Base-by-base conservation (phyloP, 2,888 invertebrate genomes). In the Caenorhabditis sp. region DNA sequence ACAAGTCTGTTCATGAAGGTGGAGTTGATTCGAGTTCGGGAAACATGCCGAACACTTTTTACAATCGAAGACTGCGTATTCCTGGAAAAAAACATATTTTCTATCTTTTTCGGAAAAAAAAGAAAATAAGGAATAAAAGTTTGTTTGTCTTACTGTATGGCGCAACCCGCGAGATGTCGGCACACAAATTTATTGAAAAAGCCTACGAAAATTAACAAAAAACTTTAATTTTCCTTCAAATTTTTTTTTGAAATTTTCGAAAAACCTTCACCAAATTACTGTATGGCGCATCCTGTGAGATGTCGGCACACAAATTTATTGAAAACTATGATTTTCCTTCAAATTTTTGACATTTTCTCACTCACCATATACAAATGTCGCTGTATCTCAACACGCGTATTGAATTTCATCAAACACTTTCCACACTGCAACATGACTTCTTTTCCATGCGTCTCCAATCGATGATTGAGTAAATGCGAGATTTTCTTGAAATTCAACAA, bases 391-490 rank as follows among this genome's bases (percentile, higher is more conserved):
- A 23, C 51, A 3, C 21, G 5, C n/a, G 51, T 23, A 6, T 2
- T 19, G 23, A 51, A 51, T 12, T 51, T 51, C 51, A 6, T 4
- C 8, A 10, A 1, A 31, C 55, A 55, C 12, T 27, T 55, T 27
- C 55, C 55, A 27, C 55, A 55, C 23, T 27, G 26, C 17, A 55
- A 23, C 55, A 55, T 55, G 4, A 6, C 26, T 27, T 27, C n/a
- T 14, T 27, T 31, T 26, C 55, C 55, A 26, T 55, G 55, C n/a
- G 26, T n/a, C 23, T 55, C 26, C 8, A 55, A 27, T 31, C 55
- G 55, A 55, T 55, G 55, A 55, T 51, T 51, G 8, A 51, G 12
- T 6, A 51, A 23, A 51, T 51, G 51, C 21, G 51, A 23, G 21
- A 51, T 17, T 21, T 51, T 51, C 21, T 51, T 23, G 21, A 51